Conservation (phyloP, 2,888 invertebrate species). For the Ennomos erosarius region DNA sequence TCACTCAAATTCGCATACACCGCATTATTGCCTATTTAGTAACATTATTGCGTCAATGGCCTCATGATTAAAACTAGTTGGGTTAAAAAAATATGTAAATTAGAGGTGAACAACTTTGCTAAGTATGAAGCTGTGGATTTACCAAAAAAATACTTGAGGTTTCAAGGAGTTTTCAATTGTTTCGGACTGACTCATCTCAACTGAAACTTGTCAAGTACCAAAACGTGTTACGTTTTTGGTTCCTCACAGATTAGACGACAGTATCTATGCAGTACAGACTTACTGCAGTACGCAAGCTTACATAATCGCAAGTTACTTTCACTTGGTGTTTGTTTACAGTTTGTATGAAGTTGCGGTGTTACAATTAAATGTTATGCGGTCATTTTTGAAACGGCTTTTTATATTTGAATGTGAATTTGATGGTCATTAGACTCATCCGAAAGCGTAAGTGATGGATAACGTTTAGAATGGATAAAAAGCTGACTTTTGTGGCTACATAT, state of each 20-base stretch:
- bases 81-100: no score
- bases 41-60: no score
- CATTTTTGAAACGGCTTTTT: constrained; percentile 14
- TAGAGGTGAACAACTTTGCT: no score
- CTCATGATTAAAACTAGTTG: no score
- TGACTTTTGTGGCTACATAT: no score
- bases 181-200: no score
- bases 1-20: no score
- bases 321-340: constrained; percentile 24
- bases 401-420: constrained; percentile 8
- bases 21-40: no score
- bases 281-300: constrained; percentile 5
- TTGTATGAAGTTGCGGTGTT: constrained; percentile 13
- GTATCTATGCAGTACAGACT: constrained; percentile 8
- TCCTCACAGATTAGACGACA: constrained; percentile 3
- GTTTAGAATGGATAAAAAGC: background rate
- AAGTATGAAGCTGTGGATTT: no score
- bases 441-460: background rate
- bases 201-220: background rate
- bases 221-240: background rate
- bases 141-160: no score
- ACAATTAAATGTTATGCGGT: constrained; percentile 20
- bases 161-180: no score
- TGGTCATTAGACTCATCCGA: constrained; percentile 5
- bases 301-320: constrained; percentile 26